Percentiles rank a stretch among this genome's conserved stretches.
phyloP scores from a whole-genome alignment of 92 coral and sea anemone species.

The Zoanthus gigantus region DNA sequence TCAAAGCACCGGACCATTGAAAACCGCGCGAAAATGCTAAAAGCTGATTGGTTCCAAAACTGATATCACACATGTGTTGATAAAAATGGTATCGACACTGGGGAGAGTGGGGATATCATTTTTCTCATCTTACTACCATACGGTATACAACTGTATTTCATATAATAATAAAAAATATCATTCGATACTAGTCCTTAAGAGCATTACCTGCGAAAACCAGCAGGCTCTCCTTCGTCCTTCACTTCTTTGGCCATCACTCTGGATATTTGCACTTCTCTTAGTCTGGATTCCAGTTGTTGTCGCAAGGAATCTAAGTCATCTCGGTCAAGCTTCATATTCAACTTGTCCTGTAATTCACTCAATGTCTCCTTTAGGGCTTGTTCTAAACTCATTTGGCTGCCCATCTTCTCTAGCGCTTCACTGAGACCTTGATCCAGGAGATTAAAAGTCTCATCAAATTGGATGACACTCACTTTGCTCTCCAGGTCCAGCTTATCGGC shows the following conservation, averaged over 20 bases:
- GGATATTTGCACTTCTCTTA: constrained; percentile 84
- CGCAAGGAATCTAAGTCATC: constrained; percentile 79
- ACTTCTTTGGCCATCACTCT: constrained; percentile 80
- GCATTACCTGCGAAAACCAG: constrained; percentile 92
- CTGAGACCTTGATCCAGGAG: constrained; percentile 93
- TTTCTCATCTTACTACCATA: too few relatives aligned
- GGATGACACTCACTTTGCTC: constrained; percentile 85
- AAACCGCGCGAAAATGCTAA: too few relatives aligned
- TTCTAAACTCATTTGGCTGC: constrained; percentile 86
- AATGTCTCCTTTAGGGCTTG: constrained; percentile 89
- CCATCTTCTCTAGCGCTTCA: constrained; percentile 98
- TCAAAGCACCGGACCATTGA: too few relatives aligned
- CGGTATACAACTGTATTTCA: too few relatives aligned
- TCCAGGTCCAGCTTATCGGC: constrained; percentile 94
- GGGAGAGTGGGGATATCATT: too few relatives aligned
- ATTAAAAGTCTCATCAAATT: constrained; percentile 91
- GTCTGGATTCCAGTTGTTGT: constrained; percentile 86
- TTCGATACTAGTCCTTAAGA: too few relatives aligned
- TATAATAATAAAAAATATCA: too few relatives aligned
- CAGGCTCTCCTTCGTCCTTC: constrained; percentile 91
- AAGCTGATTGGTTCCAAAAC: too few relatives aligned
- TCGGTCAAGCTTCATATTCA: constrained; percentile 84
- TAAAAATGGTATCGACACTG: too few relatives aligned
- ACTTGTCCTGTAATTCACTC: constrained; percentile 80
- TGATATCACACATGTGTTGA: too few relatives aligned